Evolutionary conservation across 2,797 vertebrate species (phyloP).

Genomic region (Malurus splendens): DNA sequence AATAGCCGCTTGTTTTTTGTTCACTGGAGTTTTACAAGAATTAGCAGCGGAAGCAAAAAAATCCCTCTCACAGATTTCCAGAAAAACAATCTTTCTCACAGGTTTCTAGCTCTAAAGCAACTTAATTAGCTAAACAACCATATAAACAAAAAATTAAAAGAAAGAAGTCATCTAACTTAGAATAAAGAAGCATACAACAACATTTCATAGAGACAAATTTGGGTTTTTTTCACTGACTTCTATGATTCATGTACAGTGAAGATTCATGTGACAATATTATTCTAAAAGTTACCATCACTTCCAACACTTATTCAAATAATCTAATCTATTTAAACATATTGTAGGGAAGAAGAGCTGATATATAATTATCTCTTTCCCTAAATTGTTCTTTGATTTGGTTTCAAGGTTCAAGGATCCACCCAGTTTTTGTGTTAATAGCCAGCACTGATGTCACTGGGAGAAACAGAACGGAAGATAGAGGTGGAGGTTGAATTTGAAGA

Average conservation of each 20-base stretch:
- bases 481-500: conserved; percentile 41
- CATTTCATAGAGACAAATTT: neutral
- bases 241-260: neutral
- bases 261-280: neutral
- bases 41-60: neutral
- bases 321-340: conserved; percentile 52
- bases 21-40: neutral
- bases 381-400: conserved; percentile 44
- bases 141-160: neutral
- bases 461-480: conserved; percentile 39
- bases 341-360: conserved; percentile 30
- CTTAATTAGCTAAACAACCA: neutral
- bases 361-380: conserved; percentile 20
- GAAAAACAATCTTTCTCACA: neutral
- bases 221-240: neutral
- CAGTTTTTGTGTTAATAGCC: conserved; percentile 34
- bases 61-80: neutral
- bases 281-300: neutral
- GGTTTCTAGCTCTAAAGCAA: neutral
- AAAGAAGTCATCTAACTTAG: neutral
- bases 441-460: conserved; percentile 43
- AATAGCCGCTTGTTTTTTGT: neutral
- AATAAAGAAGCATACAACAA: neutral
- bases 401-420: conserved; percentile 34
- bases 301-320: conserved; percentile 35